phyloP scores from a whole-genome alignment of 53 echinoderm and acorn worm genomes.

The Holothuria leucospilota region DNA sequence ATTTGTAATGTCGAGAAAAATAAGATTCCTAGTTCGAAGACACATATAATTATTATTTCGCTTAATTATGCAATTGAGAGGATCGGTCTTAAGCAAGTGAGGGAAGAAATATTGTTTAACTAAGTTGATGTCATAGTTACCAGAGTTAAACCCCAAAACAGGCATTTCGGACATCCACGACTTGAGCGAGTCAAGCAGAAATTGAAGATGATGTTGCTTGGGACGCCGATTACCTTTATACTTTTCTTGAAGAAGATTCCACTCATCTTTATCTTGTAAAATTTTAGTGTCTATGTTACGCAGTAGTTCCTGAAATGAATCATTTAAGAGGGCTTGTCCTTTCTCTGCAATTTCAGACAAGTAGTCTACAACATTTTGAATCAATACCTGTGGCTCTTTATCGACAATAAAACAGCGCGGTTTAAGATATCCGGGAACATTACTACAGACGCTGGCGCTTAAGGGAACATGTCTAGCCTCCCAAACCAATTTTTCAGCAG shows the following conservation, averaged over 20 bases:
- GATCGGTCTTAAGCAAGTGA: slow-evolving; percentile 18
- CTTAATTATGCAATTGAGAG: slow-evolving; percentile 31
- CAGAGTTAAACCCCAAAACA: too few species aligned
- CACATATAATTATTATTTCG: slow-evolving; percentile 38
- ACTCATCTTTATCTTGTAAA: background rate
- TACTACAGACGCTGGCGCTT: background rate
- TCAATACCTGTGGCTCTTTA: background rate
- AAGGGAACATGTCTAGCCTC: background rate
- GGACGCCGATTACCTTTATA: background rate
- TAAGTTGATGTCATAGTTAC: slow-evolving; percentile 29
- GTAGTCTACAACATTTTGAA: background rate
- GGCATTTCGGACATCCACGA: too few species aligned
- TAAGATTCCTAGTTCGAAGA: slow-evolving; percentile 1
- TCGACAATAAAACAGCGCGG: background rate
- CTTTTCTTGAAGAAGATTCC: background rate
- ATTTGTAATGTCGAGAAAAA: slow-evolving; percentile 44
- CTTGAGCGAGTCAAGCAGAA: background rate
- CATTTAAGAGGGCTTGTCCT: background rate
- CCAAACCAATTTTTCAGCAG: background rate
- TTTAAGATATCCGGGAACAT: background rate
- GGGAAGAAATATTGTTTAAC: slow-evolving; percentile 19
- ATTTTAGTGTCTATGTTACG: background rate
- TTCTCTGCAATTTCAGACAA: slow-evolving; percentile 3
- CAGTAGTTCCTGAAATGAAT: background rate
- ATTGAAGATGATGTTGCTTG: background rate